Evolutionary conservation across 2,888 invertebrate species (phyloP).

Genomic region (Drosophila subquinaria): DNA sequence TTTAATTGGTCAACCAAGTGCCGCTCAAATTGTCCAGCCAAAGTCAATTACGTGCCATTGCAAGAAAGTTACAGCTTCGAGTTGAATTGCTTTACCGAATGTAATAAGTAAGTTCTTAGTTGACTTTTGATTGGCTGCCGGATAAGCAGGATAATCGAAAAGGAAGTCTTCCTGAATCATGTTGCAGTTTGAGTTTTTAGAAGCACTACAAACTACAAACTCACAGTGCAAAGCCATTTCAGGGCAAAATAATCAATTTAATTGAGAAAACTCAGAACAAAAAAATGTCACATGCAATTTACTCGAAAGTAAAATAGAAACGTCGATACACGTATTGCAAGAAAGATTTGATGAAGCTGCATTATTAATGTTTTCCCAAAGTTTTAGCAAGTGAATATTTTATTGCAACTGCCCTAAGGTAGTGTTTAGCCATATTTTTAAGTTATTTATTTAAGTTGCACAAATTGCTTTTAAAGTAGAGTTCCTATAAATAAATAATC

Average conservation of each 20-base stretch:
- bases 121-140: constrained; percentile 34
- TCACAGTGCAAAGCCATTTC: background rate
- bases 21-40: constrained; percentile 55
- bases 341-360: background rate
- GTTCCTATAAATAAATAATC: no score
- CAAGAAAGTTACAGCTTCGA: constrained; percentile 34
- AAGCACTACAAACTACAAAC: background rate
- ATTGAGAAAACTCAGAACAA: background rate
- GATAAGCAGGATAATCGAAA: constrained; percentile 6
- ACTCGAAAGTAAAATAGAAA: constrained; percentile 1
- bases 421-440: no score
- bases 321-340: background rate
- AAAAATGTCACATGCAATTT: constrained; percentile 1
- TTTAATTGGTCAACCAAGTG: constrained; percentile 72
- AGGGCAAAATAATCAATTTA: background rate
- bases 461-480: no score
- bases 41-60: constrained; percentile 70
- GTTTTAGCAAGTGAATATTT: no score
- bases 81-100: constrained; percentile 22
- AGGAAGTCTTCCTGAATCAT: background rate
- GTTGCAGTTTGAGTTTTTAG: background rate
- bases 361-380: no score
- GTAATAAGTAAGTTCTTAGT: constrained; percentile 29
- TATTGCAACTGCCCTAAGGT: no score
- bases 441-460: no score